A percentile compares a stretch with the other conserved stretches of the same genome.
These are phyloP conservation scores for Acrobeloides nanus DNA, from an alignment of 2,888 invertebrate genomes.

Conservation along the genomic window DNA sequence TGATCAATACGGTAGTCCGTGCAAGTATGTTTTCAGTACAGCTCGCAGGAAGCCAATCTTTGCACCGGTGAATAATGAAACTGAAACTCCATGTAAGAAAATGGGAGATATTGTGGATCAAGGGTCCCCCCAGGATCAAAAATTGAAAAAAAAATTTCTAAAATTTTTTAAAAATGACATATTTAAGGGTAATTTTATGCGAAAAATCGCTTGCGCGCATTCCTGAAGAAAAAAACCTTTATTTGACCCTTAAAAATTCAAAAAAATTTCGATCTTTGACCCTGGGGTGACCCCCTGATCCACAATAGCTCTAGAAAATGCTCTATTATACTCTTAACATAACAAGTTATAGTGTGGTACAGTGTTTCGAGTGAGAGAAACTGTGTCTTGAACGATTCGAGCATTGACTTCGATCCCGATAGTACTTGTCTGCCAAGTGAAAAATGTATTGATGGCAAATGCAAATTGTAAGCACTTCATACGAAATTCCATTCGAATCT, in stretches of 20 bases:
- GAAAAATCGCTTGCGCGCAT: too few relatives aligned
- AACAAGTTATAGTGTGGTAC: conserved; percentile 40
- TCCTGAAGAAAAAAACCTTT: too few relatives aligned
- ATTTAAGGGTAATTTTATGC: too few relatives aligned
- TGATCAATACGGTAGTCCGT: conserved; percentile 42
- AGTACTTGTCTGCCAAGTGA: conserved; percentile 50
- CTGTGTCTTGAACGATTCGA: conserved; percentile 28
- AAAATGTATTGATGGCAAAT: conserved; percentile 47
- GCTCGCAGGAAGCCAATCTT: conserved; percentile 45
- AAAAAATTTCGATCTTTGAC: too few relatives aligned
- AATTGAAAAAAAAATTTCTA: background rate
- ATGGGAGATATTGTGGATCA: background rate
- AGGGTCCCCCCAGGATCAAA: background rate
- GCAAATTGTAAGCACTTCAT: conserved; percentile 31
- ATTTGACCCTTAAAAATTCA: too few relatives aligned
- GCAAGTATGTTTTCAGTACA: conserved; percentile 34
- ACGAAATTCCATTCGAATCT: background rate
- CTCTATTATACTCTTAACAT: too few relatives aligned
- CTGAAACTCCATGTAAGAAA: conserved; percentile 27
- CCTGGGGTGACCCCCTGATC: too few relatives aligned
- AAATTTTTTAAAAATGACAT: too few relatives aligned
- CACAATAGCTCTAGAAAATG: too few relatives aligned
- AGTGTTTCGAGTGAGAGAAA: conserved; percentile 38
- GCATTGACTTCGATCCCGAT: conserved; percentile 37
- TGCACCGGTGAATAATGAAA: conserved; percentile 39